Evolutionary conservation across 2,888 invertebrate genomes (phyloP).

Genomic region (Chrysomela aeneicollis): DNA sequence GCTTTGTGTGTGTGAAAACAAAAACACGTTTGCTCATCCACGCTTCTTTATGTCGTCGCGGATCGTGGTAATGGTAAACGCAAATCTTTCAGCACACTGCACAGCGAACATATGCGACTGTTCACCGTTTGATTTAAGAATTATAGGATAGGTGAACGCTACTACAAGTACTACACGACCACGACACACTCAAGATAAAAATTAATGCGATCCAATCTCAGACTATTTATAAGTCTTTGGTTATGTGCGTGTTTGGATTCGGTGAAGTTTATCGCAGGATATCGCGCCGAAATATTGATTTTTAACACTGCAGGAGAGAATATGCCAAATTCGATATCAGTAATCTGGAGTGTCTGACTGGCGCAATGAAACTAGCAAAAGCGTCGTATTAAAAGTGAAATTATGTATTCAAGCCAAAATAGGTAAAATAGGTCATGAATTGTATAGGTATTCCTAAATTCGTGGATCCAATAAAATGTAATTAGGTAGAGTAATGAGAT

Average conservation of each 20-base stretch:
- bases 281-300: slow-evolving; percentile 24
- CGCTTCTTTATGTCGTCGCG: not conserved
- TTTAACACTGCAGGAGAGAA: slow-evolving; percentile 1
- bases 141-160: not conserved
- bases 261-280: not conserved
- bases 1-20: not conserved
- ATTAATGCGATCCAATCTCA: not conserved
- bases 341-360: not conserved
- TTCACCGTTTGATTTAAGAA: too few species aligned
- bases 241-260: not conserved
- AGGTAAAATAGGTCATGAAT: too few species aligned
- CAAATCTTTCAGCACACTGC: not conserved
- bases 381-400: not conserved
- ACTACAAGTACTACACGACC: not conserved
- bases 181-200: not conserved
- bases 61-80: not conserved
- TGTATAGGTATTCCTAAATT: too few species aligned
- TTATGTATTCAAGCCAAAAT: too few species aligned
- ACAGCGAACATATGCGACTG: not conserved
- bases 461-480: too few species aligned
- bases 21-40: slow-evolving; percentile 1
- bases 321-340: not conserved
- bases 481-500: too few species aligned
- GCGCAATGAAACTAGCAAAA: not conserved
- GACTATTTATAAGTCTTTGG: not conserved